Evolutionary conservation across 2,888 invertebrate species (phyloP).

Genomic region (Abrostola tripartita): DNA sequence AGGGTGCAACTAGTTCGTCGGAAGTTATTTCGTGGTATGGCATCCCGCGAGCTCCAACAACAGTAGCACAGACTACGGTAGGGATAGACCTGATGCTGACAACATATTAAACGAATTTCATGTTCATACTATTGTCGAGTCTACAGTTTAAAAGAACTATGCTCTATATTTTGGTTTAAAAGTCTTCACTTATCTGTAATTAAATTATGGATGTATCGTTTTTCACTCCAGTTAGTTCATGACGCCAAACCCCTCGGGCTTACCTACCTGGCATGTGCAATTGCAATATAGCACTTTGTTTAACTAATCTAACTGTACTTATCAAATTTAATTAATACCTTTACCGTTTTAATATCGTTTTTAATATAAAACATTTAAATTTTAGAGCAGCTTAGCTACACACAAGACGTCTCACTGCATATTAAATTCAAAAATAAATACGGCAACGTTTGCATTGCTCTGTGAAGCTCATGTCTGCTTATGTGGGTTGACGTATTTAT

Average conservation of each 20-base stretch:
- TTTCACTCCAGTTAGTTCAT: background rate
- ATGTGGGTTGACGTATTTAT: constrained; percentile 81
- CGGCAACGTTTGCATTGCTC: constrained; percentile 62
- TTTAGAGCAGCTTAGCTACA: constrained; percentile 50
- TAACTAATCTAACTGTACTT: constrained; percentile 5
- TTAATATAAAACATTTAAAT: constrained; percentile 17
- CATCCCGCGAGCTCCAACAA: constrained; percentile 60
- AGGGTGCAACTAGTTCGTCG: constrained; percentile 59
- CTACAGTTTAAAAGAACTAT: too few species aligned
- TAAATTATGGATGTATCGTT: constrained; percentile 42
- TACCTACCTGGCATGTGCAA: constrained; percentile 7
- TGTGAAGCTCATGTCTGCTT: constrained; percentile 53
- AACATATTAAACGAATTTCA: background rate
- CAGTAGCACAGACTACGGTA: constrained; percentile 50
- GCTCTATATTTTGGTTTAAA: too few species aligned
- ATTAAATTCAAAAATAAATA: constrained; percentile 74
- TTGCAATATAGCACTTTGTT: constrained; percentile 16
- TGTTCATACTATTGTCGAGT: background rate
- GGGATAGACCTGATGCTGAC: constrained; percentile 26
- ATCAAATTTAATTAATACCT: constrained; percentile 10
- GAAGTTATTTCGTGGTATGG: constrained; percentile 66
- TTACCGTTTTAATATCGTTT: constrained; percentile 1
- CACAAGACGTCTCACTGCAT: constrained; percentile 63
- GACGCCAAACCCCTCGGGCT: constrained; percentile 9
- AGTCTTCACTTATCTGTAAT: constrained; percentile 21